Base-by-base conservation (phyloP, 2,888 invertebrate species). In the Mantis religiosa region DNA sequence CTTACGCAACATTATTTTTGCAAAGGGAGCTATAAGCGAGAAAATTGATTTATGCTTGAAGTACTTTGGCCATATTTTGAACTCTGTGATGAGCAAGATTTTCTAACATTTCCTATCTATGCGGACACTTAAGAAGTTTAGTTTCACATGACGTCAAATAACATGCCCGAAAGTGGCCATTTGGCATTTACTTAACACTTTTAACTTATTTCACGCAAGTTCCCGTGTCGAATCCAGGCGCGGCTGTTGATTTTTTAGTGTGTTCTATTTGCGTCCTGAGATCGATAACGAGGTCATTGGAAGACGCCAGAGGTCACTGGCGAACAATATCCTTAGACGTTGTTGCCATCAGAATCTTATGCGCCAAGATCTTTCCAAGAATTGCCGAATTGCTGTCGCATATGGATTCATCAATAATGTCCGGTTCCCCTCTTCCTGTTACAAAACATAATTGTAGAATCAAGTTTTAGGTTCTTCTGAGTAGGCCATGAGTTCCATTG, bases 301-400 rank as follows among this genome's bases (percentile, higher is more conserved):
- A 71, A 71, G 54, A 71, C 54, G 54, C 54, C 54, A 71, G 54
- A 71, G 25, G 54, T 25, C 54, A 71, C 54, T 71, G 25, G 54
- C 54, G 54, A 71, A 71, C 54, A 15, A 71, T 83, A 27, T 30
- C 83, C 83, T 34, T 9, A 83, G 27, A 34, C 12, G 28, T 27
- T 30, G 27, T 20, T 83, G 83, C 28, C 28, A 30, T 34, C 27
- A 92, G 92, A 90, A 92, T 93, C 92, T 92, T 94, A 91, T 93
- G 93, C 92, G 93, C 93, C 91, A 92, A 93, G 91, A 91, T 12
- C 9, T 41, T 41, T 41, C 12, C 12, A 12, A 12, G 41, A 71
- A 8, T 20, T 71, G 20, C 54, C 20, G 54, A 71, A 41, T 34
- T 41, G 12, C 12, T 41, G 12, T 41, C 12, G 41, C 12, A 41